Evolutionary conservation across 2,797 vertebrate species (phyloP), one percentile per base, ranked within the genome.

Genomic region (Tragopan temminckii): DNA sequence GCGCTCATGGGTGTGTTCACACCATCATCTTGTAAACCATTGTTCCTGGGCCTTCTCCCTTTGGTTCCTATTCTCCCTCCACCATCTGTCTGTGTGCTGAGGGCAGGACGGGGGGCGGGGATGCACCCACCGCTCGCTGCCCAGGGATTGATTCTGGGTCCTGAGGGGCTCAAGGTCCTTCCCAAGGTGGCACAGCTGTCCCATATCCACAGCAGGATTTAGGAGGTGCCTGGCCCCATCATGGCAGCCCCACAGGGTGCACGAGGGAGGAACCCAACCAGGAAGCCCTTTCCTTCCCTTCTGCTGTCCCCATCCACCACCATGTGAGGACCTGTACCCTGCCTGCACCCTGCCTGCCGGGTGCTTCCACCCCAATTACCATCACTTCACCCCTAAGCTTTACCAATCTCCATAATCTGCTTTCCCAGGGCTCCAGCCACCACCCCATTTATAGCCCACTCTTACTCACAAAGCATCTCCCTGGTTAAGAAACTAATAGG

Each of bases 401-500:
- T 90, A 70, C 83, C 94, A 69, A 89, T 92, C 95, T 63, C 88
- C 15, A 0, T 97, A 97, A 97, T 94, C 96, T 45, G 91, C 96
- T 97, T 97, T 96, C 95, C 33, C 67, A 16, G 71, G 88, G 80
- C 85, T 74, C 57, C 14, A 13, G 50, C 77, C 20, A 63, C 75
- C 6, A 61, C 5, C 2, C 8, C 93, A 94, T 92, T 96, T 94
- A 86, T 92, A 94, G 97, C 62, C 77, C 92, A 86, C 92, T 96
- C 94, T 94, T 96, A 94, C 89, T 94, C 77, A 20, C 0, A 40
- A 9, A 95, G 85, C 59, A 1, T 88, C 94, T 92, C 93, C 86
- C 77, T 70, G 52, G 0, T 86, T 97, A 97, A 96, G 83, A 62
- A 89, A 83, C 50, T 97, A 97, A 97, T 91, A 93, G 96, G 97